Base-by-base conservation (phyloP, 2,113 vertebrate species). In the Ophiodon elongatus region DNA sequence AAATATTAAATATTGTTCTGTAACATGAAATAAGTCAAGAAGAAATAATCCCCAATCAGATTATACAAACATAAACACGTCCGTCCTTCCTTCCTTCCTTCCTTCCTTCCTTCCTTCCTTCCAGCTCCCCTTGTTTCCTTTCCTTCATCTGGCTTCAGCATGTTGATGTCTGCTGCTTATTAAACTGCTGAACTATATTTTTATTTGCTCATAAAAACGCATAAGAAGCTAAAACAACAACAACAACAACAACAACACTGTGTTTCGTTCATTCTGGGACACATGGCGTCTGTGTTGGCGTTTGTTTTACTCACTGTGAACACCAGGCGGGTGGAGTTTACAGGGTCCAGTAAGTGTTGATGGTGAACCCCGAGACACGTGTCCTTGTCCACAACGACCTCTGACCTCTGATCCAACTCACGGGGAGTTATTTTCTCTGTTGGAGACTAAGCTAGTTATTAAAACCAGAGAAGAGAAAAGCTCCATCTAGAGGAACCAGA, bases 261-360 rank as follows among this genome's bases (percentile, higher is more conserved):
- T 27, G 37, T 63, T 74, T 19, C 37, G 50, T 52, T 59, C 74
- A 33, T 27, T 50, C 31, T n/a, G 21, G 31, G n/a, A 85, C 50
- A 25, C 57, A 64, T 33, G 64, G 35, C n/a, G 54, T 47, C 45
- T 59, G 39, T 59, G 43, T 11, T n/a, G 27, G n/a, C n/a, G n/a
- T 67, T 75, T 59, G 41, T 45, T 71, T 76, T 43, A 47, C 6
- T 41, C 39, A 39, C 41, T 33, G 23, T 23, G 23, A 54, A 27
- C 25, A 29, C 66, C n/a, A 57, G 29, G 59, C 27, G 37, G 80
- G 66, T 9, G 76, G 60, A 80, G 76, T 67, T 72, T 21, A n/a
- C n/a, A n/a, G n/a, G n/a, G n/a, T n/a, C n/a, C n/a, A n/a, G n/a
- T n/a, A n/a, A n/a, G n/a, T n/a, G n/a, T n/a, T n/a, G n/a, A n/a